Evolutionary conservation across 2,888 invertebrate genomes (phyloP), one percentile per base, ranked within the genome.

Genomic region (Polymixis flavicincta): DNA sequence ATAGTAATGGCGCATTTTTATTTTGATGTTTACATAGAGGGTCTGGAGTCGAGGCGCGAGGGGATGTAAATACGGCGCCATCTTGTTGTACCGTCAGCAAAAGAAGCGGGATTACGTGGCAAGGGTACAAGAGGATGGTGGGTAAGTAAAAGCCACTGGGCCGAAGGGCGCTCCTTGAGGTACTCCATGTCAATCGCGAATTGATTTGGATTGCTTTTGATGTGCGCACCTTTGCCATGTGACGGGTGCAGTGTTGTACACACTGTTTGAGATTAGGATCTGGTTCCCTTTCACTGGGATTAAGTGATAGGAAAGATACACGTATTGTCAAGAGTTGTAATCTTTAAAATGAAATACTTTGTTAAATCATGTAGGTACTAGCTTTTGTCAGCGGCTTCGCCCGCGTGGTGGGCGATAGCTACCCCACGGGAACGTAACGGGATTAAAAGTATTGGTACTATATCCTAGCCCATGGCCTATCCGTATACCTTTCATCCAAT

Each of bases 1-100:
- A 96, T 96, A 96, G 95, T 95, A 94, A 96, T 96, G 96, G 96
- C 95, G 95, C 93, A 95, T 96, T 96, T 96, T 96, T 96, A 96
- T 95, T 94, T 90, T 88, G 94, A 95, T 96, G 95, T 96, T 96
- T 96, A 96, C 93, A 95, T 96, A 96, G 95, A 96, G 95, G 96
- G 95, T 91, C 80, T 71, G 71, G 87, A 80, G 89, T 74, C 86
- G 89, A 83, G 87, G 89, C 85, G 60, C 71, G 84, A 74, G 82
- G 84, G 86, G 79, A 73, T 85, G 93, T 92, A 94, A 93, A 93
- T 92, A 91, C 89, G 90, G 80, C 95, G 96, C 96, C 96, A 96
- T 96, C 93, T 96, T 96, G 95, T 87, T 60, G 94, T 93, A 95
- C 91, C 90, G 95, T 94, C 95, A 92, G 94, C 95, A 95, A 85